Conservation (phyloP, 2,113 vertebrate species). For the Columbina picui region DNA sequence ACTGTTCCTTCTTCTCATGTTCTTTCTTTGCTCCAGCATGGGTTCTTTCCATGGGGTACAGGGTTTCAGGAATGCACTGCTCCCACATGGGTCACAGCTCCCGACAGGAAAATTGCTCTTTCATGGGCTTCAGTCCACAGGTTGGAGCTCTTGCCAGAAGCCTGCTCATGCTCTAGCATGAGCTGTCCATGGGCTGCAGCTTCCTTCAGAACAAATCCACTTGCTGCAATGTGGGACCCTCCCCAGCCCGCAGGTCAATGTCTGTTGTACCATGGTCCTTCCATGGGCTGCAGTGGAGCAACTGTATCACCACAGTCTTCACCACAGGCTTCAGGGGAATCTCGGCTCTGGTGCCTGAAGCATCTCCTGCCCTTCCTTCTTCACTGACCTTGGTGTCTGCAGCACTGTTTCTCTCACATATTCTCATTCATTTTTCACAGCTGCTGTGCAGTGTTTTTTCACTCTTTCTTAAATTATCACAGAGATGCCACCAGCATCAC, state of each 20-base stretch:
- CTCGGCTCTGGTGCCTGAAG: background rate
- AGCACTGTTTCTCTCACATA: background rate
- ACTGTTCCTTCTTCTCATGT: background rate
- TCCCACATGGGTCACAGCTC: background rate
- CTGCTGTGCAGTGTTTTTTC: background rate
- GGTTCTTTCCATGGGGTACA: rapidly evolving
- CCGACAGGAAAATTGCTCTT: background rate
- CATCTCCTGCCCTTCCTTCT: background rate
- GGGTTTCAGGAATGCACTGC: background rate
- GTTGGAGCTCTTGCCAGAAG: background rate
- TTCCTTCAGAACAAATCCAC: too few species aligned
- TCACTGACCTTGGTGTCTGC: background rate
- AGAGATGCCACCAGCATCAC: background rate
- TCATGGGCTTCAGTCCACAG: rapidly evolving
- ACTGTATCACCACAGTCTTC: background rate
- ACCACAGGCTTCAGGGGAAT: background rate
- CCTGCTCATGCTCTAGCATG: background rate
- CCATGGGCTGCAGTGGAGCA: background rate
- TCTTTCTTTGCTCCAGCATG: background rate
- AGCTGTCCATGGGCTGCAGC: background rate
- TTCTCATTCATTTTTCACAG: background rate
- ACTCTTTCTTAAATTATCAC: background rate
- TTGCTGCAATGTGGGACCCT: too few species aligned
- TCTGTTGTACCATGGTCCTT: background rate
- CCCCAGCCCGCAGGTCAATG: too few species aligned